Evolutionary conservation across 1,140 invertebrate genomes (phyloP).

Genomic region (Achatina immaculata): DNA sequence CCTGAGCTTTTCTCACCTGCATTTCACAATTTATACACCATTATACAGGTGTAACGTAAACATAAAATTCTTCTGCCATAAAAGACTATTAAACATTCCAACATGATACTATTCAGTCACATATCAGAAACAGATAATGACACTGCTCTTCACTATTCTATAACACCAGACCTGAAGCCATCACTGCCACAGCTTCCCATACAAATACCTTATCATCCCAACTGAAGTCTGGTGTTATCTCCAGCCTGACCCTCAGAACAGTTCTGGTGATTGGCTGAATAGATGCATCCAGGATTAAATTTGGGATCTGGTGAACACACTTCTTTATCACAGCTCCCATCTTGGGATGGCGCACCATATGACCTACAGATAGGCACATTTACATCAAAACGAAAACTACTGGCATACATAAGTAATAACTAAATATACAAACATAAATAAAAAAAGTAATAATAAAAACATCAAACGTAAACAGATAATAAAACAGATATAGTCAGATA

Average conservation of each 20-base stretch:
- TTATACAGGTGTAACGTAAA: no score
- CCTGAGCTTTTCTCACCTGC: no score
- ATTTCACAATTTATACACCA: no score
- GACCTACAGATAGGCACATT: conserved; percentile 72
- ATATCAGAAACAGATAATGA: no score
- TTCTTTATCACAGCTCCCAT: conserved; percentile 84
- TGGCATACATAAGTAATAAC: not conserved
- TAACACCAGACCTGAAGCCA: no score
- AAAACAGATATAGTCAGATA: no score
- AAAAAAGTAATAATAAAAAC: not conserved
- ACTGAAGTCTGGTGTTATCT: conserved; percentile 85
- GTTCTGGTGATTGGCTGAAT: conserved; percentile 94
- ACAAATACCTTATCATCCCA: conserved; percentile 68
- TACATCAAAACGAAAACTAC: not conserved
- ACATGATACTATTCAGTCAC: no score
- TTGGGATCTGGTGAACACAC: conserved; percentile 87
- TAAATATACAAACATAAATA: not conserved
- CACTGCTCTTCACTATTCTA: no score
- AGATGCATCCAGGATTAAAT: conserved; percentile 83
- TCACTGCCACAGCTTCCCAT: no score
- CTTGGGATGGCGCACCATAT: conserved; percentile 82
- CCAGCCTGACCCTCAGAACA: conserved; percentile 88
- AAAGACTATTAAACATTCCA: no score
- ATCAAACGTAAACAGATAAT: no score
- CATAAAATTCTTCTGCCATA: no score